Evolutionary conservation across 1,140 invertebrate genomes (phyloP).

Genomic region (Trichogramma pretiosum): DNA sequence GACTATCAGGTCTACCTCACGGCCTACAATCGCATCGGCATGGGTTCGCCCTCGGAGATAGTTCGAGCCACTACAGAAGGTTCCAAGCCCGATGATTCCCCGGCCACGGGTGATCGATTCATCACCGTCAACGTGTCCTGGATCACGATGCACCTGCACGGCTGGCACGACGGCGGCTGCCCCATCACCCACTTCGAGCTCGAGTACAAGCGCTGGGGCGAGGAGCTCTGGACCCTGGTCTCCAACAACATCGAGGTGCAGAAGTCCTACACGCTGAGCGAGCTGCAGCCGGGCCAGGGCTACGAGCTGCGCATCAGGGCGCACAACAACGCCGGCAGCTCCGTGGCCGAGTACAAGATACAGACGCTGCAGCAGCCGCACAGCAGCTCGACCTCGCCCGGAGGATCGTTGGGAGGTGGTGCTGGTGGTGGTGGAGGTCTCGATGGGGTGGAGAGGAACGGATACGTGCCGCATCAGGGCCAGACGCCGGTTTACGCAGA

Average conservation of each 20-base stretch:
- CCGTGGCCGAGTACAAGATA: conserved; percentile 78
- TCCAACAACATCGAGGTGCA: conserved; percentile 55
- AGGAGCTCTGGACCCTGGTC: conserved; percentile 49
- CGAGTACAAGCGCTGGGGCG: conserved; percentile 59
- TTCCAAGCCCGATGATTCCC: conserved; percentile 71
- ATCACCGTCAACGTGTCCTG: conserved; percentile 81
- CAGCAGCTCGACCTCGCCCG: conserved; percentile 49
- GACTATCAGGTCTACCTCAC: conserved; percentile 81
- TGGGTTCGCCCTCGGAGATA: conserved; percentile 77
- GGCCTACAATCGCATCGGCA: conserved; percentile 80
- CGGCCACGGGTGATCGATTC: conserved; percentile 50
- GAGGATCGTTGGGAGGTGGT: too few relatives aligned
- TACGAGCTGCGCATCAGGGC: conserved; percentile 82
- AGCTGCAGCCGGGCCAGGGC: conserved; percentile 73
- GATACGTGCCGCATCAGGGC: conserved; percentile 40
- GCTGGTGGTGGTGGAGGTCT: too few relatives aligned
- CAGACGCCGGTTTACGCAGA: conserved; percentile 40
- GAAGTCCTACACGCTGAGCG: conserved; percentile 68
- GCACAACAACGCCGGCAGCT: conserved; percentile 85
- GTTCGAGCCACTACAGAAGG: conserved; percentile 76
- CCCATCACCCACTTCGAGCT: conserved; percentile 81
- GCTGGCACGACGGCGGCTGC: conserved; percentile 83
- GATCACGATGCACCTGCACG: conserved; percentile 78
- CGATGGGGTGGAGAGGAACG: conserved; percentile 42
- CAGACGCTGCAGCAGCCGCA: conserved; percentile 67